phyloP scores from a whole-genome alignment of 1,140 invertebrate species.

The Brachionus manjavacas region DNA sequence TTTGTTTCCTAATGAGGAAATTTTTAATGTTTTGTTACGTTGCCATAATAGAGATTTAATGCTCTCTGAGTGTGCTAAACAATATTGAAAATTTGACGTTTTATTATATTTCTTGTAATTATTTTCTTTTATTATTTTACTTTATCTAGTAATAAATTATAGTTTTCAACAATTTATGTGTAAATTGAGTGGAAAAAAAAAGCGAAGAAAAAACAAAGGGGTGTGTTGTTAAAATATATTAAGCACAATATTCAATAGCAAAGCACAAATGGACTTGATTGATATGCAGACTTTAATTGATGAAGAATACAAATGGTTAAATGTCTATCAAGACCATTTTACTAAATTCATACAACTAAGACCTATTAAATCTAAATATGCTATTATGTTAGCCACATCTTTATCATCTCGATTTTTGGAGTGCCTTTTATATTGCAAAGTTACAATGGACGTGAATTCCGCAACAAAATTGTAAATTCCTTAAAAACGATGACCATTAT shows the following conservation, averaged over 20 bases:
- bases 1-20: too few species aligned
- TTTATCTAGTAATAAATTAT: too few species aligned
- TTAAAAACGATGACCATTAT: too few species aligned
- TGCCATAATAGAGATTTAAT: too few species aligned
- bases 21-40: too few species aligned
- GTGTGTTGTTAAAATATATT: neutral
- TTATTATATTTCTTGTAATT: too few species aligned
- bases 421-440: neutral
- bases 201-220: neutral
- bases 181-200: neutral
- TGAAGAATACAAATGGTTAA: neutral
- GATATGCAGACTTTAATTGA: neutral
- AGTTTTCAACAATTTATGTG: too few species aligned
- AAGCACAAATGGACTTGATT: neutral
- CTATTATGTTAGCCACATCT: neutral
- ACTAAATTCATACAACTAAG: neutral
- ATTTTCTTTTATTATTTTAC: too few species aligned
- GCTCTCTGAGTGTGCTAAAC: too few species aligned
- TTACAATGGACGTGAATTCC: too few species aligned
- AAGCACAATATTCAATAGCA: neutral
- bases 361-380: neutral
- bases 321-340: neutral
- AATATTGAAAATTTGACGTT: too few species aligned
- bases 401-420: neutral
- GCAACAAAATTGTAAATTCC: too few species aligned